Conservation (phyloP, 2,797 vertebrate species). For the Meda fulgida region DNA sequence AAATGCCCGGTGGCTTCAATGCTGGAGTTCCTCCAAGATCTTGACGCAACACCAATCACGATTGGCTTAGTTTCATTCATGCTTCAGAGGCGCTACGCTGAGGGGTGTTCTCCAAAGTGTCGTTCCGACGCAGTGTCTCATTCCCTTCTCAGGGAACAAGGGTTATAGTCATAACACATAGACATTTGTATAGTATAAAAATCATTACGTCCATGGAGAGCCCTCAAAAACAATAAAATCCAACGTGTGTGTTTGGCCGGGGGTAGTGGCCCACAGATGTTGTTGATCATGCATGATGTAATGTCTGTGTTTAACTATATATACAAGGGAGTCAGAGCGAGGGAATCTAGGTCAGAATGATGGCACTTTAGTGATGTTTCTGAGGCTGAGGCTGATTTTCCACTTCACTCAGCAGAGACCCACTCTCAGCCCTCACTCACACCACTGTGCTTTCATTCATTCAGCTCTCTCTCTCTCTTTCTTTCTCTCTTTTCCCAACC, state of each 20-base stretch:
- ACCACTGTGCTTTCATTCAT: not conserved
- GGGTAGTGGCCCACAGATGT: constrained; percentile 52
- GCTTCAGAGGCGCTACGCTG: too few relatives aligned
- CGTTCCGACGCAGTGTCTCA: too few relatives aligned
- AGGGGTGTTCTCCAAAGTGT: too few relatives aligned
- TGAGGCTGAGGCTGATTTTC: constrained; percentile 55
- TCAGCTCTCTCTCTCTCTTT: not conserved
- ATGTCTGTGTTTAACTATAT: constrained; percentile 52
- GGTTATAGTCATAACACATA: too few relatives aligned
- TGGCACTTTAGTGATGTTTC: constrained; percentile 52
- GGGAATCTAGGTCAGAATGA: constrained; percentile 57
- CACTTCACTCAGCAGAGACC: constrained; percentile 45
- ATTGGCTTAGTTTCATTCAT: too few relatives aligned
- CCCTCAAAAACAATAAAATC: not conserved
- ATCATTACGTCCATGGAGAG: not conserved
- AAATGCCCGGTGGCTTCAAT: too few relatives aligned
- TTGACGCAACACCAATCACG: too few relatives aligned
- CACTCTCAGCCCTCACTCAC: not conserved
- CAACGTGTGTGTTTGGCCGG: constrained; percentile 1
- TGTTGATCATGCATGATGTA: constrained; percentile 58
- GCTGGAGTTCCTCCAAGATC: too few relatives aligned
- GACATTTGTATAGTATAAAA: not conserved
- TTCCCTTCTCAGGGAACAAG: too few relatives aligned
- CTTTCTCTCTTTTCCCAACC: too few relatives aligned
- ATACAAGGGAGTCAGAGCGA: constrained; percentile 44